These are phyloP conservation scores for Lota lota DNA, from an alignment of 2,113 vertebrate species.

Conservation along the genomic window DNA sequence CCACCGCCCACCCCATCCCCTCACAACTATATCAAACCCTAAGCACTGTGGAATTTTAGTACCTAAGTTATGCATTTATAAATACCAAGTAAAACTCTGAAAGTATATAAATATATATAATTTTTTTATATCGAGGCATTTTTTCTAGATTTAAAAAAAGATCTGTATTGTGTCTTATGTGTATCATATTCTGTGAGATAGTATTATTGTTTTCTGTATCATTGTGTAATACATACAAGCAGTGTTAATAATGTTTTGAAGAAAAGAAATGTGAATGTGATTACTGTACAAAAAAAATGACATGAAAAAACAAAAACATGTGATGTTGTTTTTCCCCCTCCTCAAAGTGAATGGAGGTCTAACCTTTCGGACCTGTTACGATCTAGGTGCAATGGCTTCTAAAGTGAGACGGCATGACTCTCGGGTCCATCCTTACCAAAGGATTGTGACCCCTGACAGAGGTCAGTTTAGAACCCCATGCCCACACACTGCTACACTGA, in stretches of 20 bases:
- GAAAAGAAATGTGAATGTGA: constrained; percentile 62
- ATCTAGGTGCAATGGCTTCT: constrained; percentile 85
- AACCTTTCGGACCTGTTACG: constrained; percentile 82
- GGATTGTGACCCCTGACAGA: constrained; percentile 86
- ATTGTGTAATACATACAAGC: constrained; percentile 49
- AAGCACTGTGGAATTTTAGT: constrained; percentile 68
- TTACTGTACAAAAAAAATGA: constrained; percentile 47
- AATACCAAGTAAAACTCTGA: constrained; percentile 48
- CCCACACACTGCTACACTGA: constrained; percentile 26
- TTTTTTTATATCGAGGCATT: constrained; percentile 59
- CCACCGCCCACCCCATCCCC: constrained; percentile 45
- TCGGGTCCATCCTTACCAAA: constrained; percentile 87
- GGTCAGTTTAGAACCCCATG: constrained; percentile 80
- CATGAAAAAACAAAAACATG: constrained; percentile 25
- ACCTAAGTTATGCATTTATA: constrained; percentile 68
- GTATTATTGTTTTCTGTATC: constrained; percentile 51
- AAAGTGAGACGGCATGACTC: constrained; percentile 85
- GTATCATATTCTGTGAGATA: constrained; percentile 27
- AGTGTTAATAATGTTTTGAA: constrained; percentile 52
- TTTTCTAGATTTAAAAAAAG: constrained; percentile 51
- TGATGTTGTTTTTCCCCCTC: constrained; percentile 49
- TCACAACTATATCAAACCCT: constrained; percentile 46
- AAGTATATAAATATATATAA: constrained; percentile 36
- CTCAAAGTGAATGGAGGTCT: constrained; percentile 70
- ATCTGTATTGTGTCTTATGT: constrained; percentile 55